Evolutionary conservation across 2,888 invertebrate genomes (phyloP).

Genomic region (Nemoura dubitans): DNA sequence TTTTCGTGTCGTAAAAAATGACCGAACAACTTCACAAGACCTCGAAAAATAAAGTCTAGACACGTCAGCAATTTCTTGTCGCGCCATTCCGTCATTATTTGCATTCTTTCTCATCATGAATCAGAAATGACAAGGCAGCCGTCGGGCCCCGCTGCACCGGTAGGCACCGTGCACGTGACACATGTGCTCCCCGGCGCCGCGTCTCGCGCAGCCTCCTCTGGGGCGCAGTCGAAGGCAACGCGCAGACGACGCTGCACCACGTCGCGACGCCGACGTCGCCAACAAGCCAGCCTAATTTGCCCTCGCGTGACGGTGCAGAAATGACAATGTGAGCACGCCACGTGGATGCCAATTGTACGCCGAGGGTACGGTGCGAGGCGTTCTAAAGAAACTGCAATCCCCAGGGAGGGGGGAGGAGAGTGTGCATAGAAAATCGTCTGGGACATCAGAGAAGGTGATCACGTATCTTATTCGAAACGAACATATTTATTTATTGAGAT

Average conservation of each 20-base stretch:
- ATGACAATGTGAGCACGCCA: neutral
- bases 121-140: neutral
- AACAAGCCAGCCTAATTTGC: constrained; percentile 41
- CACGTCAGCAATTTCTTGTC: neutral
- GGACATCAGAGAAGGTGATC: neutral
- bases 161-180: neutral
- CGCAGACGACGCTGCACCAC: constrained; percentile 21
- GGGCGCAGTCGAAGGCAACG: neutral
- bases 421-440: neutral
- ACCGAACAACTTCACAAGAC: neutral
- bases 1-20: neutral
- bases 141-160: neutral
- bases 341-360: neutral
- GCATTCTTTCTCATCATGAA: constrained; percentile 28
- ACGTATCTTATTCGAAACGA: neutral
- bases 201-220: neutral
- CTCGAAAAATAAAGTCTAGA: neutral
- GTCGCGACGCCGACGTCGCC: neutral
- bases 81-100: neutral
- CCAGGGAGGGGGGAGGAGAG: neutral
- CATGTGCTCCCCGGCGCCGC: neutral
- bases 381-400: constrained; percentile 3
- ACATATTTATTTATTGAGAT: neutral
- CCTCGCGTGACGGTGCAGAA: neutral
- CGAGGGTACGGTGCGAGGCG: neutral